Evolutionary conservation across 2,888 invertebrate genomes (phyloP).

Genomic region (Penaeus monodon): DNA sequence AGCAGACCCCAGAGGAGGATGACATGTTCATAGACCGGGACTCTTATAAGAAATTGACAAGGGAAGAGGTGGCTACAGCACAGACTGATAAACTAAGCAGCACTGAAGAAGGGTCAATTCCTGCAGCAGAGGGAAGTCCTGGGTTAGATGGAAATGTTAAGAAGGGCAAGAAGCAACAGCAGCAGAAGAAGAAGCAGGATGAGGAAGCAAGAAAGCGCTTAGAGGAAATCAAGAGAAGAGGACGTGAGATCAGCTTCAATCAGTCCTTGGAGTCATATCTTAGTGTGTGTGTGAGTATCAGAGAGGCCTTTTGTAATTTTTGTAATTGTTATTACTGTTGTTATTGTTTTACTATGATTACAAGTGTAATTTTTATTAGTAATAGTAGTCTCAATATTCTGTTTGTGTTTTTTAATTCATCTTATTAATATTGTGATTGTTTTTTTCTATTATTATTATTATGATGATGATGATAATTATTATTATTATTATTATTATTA

Average conservation of each 20-base stretch:
- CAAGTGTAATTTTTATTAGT: neutral
- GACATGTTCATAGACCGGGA: neutral
- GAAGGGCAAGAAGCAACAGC: slow-evolving; percentile 2
- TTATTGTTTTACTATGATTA: neutral
- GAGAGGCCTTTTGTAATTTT: neutral
- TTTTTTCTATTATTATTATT: neutral
- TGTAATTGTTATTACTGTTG: neutral
- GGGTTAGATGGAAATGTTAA: neutral
- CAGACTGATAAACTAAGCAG: neutral
- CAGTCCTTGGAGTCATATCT: slow-evolving; percentile 46
- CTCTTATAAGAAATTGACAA: neutral
- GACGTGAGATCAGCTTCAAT: slow-evolving; percentile 44
- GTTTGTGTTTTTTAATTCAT: neutral
- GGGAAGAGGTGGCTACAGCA: neutral
- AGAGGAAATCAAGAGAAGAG: slow-evolving; percentile 34
- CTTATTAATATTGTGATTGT: neutral
- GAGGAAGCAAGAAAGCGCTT: slow-evolving; percentile 14
- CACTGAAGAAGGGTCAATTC: neutral
- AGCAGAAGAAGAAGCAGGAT: neutral
- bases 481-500: neutral
- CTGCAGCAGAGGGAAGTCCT: neutral
- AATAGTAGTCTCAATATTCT: neutral
- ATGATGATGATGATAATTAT: neutral
- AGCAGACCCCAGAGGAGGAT: neutral
- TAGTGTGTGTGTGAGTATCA: slow-evolving; percentile 53